Evolutionary conservation across 2,797 vertebrate species (phyloP).

Genomic region (Phoeniculus purpureus): DNA sequence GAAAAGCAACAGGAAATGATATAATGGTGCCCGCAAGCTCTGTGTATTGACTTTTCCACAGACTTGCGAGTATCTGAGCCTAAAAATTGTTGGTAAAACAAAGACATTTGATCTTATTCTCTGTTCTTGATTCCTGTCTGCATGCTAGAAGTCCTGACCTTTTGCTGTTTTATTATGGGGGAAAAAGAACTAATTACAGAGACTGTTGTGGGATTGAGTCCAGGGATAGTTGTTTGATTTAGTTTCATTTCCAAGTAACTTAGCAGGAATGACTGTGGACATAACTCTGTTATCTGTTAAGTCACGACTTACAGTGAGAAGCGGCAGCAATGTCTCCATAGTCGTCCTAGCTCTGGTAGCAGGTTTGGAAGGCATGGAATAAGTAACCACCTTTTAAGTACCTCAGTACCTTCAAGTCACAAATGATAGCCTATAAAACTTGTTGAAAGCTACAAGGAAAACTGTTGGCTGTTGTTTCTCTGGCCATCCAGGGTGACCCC

Average conservation of each 20-base stretch:
- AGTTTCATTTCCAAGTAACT: conserved; percentile 42
- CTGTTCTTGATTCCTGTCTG: not conserved
- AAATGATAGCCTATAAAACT: not conserved
- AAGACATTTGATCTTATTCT: conserved; percentile 15
- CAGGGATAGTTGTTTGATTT: conserved; percentile 10
- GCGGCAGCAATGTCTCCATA: not conserved
- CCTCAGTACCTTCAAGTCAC: not conserved
- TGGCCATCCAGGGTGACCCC: not conserved
- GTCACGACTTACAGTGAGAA: not conserved
- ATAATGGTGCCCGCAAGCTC: conserved; percentile 25
- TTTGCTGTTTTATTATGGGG: not conserved
- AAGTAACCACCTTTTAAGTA: not conserved
- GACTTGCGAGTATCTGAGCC: not conserved
- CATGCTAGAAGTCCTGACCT: not conserved
- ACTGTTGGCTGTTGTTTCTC: not conserved
- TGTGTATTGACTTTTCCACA: conserved; percentile 41
- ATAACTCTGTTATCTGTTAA: not conserved
- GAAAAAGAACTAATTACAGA: not conserved
- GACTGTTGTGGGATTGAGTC: not conserved
- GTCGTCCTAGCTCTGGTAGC: not conserved
- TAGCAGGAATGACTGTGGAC: conserved; percentile 37
- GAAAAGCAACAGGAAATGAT: conserved; percentile 49
- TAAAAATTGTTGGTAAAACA: conserved; percentile 26
- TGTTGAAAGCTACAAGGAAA: not conserved
- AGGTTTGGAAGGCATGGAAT: not conserved